Base-by-base conservation (phyloP, 2,797 vertebrate species). In the Enoplosus armatus region DNA sequence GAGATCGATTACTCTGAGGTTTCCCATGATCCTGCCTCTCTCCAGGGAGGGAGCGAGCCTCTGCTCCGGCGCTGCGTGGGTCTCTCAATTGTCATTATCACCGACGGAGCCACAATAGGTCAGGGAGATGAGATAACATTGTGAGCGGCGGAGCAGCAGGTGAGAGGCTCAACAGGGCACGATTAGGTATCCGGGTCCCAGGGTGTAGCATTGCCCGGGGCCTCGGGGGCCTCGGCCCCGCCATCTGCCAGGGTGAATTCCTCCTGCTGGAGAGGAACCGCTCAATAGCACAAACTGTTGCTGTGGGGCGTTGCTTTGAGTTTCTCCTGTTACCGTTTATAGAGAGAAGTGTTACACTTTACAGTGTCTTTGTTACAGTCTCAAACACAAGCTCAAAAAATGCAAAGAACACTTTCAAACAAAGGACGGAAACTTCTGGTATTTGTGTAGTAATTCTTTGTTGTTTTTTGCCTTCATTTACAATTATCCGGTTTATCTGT, bases 151-250 rank as follows among this genome's bases (percentile, higher is more conserved):
- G 84, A 94, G 93, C 93, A 95, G 92, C 94, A 96, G 95, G 95
- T 95, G 95, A 95, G 94, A 93, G 93, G 84, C 94, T 95, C 92
- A 90, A 92, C 90, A 85, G 88, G 90, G 86, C 90, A 88, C 87
- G 94, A 96, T 96, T 95, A 94, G 92, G 92, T 95, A 86, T 94
- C 93, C 77, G 86, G 95, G 91, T 96, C 95, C 89, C 96, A 96
- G 95, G 94, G 95, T 96, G 95, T 96, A 95, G 93, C 95, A 45
- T 96, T 95, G 95, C 95, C 91, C 77, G 85, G 47, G 93, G 89
- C 93, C 92, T 85, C 88, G 64, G 85, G 93, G 93, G 91, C 89
- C 90, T 77, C 77, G 81, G 93, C 92, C 93, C 79, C 83, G 56
- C 96, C 96, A 96, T 96, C 96, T 96, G 96, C 93, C 87, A 31